phyloP scores from a whole-genome alignment of 2,113 vertebrate genomes.

The Clarias macrocephalus region DNA sequence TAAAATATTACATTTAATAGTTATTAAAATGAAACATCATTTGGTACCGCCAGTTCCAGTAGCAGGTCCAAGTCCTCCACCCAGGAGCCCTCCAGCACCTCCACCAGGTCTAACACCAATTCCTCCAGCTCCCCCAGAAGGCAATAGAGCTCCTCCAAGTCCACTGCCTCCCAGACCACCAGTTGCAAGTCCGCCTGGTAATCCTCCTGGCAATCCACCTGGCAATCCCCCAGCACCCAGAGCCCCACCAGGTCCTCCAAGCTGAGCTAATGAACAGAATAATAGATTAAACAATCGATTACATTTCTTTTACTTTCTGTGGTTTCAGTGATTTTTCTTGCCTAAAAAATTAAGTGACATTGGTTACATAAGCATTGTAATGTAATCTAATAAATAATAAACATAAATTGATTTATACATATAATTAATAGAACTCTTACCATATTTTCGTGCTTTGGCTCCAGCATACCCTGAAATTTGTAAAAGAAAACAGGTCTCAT shows the following conservation, averaged over 20 bases:
- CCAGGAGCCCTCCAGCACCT: conserved; percentile 27
- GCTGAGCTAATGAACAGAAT: conserved; percentile 29
- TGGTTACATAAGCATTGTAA: not conserved
- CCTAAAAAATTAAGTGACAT: not conserved
- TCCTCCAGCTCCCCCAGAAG: conserved; percentile 31
- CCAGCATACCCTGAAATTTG: conserved; percentile 46
- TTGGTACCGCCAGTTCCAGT: conserved; percentile 4
- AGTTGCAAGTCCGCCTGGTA: conserved; percentile 6
- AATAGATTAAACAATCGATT: not conserved
- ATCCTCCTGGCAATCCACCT: conserved; percentile 10
- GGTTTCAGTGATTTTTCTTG: not conserved
- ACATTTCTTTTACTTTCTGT: not conserved
- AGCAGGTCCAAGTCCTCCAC: conserved; percentile 18
- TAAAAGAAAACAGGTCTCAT: not conserved
- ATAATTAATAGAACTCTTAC: conserved; percentile 13
- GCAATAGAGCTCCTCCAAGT: conserved; percentile 14
- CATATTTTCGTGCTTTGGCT: conserved; percentile 55
- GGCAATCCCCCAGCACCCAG: conserved; percentile 32
- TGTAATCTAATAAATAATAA: not conserved
- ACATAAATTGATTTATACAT: not conserved
- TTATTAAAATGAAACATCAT: not conserved
- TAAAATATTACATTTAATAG: not conserved
- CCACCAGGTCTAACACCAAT: not conserved
- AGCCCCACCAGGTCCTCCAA: conserved; percentile 38
- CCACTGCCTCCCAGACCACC: conserved; percentile 15